Evolutionary conservation across 2,888 invertebrate species (phyloP).

Genomic region (Idaea biselata): DNA sequence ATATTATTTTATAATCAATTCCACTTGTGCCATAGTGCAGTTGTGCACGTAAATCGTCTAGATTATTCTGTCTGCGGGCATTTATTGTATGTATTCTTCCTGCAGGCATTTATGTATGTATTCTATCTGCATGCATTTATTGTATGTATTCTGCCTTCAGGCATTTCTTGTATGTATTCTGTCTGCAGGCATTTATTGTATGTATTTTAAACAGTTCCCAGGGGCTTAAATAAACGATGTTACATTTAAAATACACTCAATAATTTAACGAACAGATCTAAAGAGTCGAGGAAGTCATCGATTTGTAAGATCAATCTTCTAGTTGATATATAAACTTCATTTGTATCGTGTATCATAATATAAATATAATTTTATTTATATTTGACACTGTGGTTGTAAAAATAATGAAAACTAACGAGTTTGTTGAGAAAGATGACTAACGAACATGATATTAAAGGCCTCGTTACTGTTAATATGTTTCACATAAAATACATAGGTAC

Average conservation of each 20-base stretch:
- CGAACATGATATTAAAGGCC: constrained; percentile 14
- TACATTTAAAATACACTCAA: constrained; percentile 1
- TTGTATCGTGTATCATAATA: not conserved
- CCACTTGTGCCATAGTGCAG: constrained; percentile 31
- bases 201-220: not conserved
- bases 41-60: constrained; percentile 20
- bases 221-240: constrained; percentile 17
- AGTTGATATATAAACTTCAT: constrained; percentile 4
- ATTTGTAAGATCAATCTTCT: constrained; percentile 18
- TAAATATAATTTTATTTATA: constrained; percentile 3
- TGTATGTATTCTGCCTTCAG: too few species aligned
- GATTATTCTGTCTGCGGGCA: not conserved
- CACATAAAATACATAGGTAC: constrained; percentile 18
- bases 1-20: constrained; percentile 16
- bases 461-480: constrained; percentile 26
- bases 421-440: not conserved
- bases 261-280: constrained; percentile 30
- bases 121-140: too few species aligned
- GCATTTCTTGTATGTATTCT: not conserved
- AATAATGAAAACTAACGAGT: constrained; percentile 1
- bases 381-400: not conserved
- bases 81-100: not conserved
- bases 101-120: too few species aligned
- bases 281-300: constrained; percentile 37
- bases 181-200: not conserved